A percentile compares a stretch with the other conserved stretches of the same genome.
Evolutionary conservation across 2,888 invertebrate genomes (phyloP).

Genomic region (Dasypogon diadema): DNA sequence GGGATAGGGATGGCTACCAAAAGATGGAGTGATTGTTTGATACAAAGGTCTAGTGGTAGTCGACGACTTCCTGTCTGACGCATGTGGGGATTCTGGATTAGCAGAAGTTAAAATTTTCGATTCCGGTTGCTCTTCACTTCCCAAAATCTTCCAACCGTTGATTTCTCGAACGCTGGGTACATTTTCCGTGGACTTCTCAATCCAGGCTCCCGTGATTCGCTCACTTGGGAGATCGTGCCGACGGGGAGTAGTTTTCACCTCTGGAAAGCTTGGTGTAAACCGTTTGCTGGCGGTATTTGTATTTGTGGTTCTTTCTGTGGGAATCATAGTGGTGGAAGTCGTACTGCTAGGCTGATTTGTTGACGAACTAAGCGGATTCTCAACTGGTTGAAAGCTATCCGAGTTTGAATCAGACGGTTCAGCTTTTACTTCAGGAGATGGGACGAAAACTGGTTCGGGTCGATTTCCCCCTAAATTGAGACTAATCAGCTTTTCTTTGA

Average conservation of each 20-base stretch:
- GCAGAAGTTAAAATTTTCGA: slow-evolving; percentile 7
- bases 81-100: background rate
- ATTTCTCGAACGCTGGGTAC: background rate
- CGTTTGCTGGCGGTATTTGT: background rate
- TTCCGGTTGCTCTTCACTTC: background rate
- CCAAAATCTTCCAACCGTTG: background rate
- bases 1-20: slow-evolving; percentile 23
- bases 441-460: slow-evolving; percentile 1
- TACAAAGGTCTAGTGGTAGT: background rate
- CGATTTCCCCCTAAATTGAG: too few species aligned
- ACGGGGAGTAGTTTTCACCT: background rate
- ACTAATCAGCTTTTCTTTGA: too few species aligned
- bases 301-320: background rate
- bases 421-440: slow-evolving; percentile 21
- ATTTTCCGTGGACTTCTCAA: background rate
- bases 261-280: background rate
- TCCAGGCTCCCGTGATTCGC: too few species aligned
- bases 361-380: background rate
- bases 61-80: background rate
- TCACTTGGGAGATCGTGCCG: background rate
- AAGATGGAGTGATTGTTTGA: background rate
- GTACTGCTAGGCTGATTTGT: background rate
- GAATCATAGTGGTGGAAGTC: background rate
- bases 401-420: background rate
- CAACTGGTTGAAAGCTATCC: slow-evolving; percentile 27